Evolutionary conservation across 53 echinoderm and acorn worm species (phyloP).

Genomic region (Holothuria leucospilota): DNA sequence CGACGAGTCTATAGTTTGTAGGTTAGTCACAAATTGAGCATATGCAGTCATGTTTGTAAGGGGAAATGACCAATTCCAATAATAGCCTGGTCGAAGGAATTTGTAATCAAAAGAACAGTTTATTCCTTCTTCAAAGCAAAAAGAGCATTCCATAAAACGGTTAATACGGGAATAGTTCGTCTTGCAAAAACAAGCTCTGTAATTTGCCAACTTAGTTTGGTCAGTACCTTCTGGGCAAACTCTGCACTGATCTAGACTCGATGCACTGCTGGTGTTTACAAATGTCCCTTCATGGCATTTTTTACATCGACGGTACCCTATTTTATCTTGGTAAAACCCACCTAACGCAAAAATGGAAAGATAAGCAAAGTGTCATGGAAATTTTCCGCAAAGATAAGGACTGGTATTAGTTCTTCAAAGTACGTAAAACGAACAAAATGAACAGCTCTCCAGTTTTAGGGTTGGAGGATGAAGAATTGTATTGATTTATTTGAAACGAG

Average conservation of each 20-base stretch:
- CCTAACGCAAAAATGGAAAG: neutral
- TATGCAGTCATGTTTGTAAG: neutral
- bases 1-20: neutral
- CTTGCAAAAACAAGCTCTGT: slow-evolving; percentile 1
- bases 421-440: no score
- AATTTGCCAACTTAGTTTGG: neutral
- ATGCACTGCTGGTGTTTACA: neutral
- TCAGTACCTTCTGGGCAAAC: neutral
- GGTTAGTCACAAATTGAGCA: neutral
- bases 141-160: neutral
- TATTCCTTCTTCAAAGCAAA: neutral
- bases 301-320: neutral
- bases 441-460: no score
- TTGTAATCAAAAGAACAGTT: slow-evolving; percentile 7
- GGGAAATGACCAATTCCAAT: slow-evolving; percentile 25
- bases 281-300: neutral
- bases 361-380: no score
- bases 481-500: no score
- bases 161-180: neutral
- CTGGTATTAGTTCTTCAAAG: no score
- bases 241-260: neutral
- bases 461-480: no score
- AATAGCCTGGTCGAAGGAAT: neutral
- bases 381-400: no score
- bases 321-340: slow-evolving; percentile 3